Conservation (phyloP, 2,888 invertebrate species). For the Ectemnius lituratus region DNA sequence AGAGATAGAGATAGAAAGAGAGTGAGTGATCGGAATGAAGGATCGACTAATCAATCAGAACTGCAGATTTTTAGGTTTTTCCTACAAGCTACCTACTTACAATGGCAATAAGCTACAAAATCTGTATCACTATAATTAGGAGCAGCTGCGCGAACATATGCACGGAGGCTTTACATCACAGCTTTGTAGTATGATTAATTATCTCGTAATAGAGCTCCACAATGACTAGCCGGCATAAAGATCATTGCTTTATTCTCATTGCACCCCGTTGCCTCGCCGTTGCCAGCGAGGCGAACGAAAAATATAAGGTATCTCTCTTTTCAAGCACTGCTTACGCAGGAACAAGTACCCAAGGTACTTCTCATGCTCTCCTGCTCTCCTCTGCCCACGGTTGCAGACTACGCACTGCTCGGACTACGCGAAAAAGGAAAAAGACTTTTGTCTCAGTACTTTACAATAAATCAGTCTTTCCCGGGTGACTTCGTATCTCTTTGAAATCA, state of each 20-base stretch:
- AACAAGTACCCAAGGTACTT: too few relatives aligned
- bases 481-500: conserved; percentile 65
- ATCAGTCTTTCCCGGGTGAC: conserved; percentile 71
- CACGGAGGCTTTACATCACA: conserved; percentile 75
- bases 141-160: conserved; percentile 74
- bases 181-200: conserved; percentile 74
- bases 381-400: too few relatives aligned
- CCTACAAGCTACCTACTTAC: conserved; percentile 56
- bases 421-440: not conserved
- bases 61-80: conserved; percentile 41
- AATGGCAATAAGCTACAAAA: conserved; percentile 58
- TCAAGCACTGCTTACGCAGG: not conserved
- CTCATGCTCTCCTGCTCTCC: too few relatives aligned
- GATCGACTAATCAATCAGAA: conserved; percentile 51
- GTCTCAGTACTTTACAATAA: conserved; percentile 54
- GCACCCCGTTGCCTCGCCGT: conserved; percentile 35
- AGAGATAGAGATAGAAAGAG: not conserved
- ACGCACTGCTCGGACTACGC: not conserved
- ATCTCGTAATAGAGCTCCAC: conserved; percentile 72
- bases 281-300: conserved; percentile 10
- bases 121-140: conserved; percentile 62
- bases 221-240: conserved; percentile 76
- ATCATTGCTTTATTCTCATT: conserved; percentile 62
- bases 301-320: not conserved
- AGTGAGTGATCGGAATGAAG: conserved; percentile 46